Conservation (phyloP, 2,888 invertebrate species). For the Erebia aethiops region DNA sequence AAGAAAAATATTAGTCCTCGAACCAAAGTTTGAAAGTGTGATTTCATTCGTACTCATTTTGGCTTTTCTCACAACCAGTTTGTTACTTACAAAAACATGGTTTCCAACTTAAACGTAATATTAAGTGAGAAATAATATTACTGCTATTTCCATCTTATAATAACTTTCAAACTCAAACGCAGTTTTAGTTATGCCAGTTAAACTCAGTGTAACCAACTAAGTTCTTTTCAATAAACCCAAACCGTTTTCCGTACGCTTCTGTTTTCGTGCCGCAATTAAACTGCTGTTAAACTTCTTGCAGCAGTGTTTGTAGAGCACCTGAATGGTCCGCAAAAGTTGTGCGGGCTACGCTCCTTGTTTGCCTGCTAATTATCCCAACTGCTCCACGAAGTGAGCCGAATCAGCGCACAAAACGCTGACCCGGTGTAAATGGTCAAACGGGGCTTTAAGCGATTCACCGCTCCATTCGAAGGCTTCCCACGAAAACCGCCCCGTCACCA, state of each 20-base stretch:
- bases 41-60: conserved; percentile 8
- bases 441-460: conserved; percentile 66
- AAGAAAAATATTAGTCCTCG: neutral
- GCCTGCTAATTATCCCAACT: conserved; percentile 79
- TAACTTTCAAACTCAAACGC: conserved; percentile 56
- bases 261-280: conserved; percentile 81
- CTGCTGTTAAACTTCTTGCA: conserved; percentile 82
- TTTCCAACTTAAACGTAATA: conserved; percentile 20
- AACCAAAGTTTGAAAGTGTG: neutral
- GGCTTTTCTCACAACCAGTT: conserved; percentile 5
- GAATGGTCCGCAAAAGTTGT: conserved; percentile 76
- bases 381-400: conserved; percentile 51
- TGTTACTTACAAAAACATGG: conserved; percentile 21
- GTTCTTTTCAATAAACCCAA: conserved; percentile 77
- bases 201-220: conserved; percentile 55
- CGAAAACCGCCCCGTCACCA: conserved; percentile 66
- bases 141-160: conserved; percentile 52
- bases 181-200: conserved; percentile 45
- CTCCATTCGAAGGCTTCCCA: conserved; percentile 67
- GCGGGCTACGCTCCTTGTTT: conserved; percentile 73
- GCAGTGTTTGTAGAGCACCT: conserved; percentile 79
- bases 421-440: conserved; percentile 74
- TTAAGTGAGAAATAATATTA: conserved; percentile 27
- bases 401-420: conserved; percentile 76
- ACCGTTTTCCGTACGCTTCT: conserved; percentile 77